Conservation (phyloP, 2,113 vertebrate genomes). For the Misgurnus anguillicaudatus region DNA sequence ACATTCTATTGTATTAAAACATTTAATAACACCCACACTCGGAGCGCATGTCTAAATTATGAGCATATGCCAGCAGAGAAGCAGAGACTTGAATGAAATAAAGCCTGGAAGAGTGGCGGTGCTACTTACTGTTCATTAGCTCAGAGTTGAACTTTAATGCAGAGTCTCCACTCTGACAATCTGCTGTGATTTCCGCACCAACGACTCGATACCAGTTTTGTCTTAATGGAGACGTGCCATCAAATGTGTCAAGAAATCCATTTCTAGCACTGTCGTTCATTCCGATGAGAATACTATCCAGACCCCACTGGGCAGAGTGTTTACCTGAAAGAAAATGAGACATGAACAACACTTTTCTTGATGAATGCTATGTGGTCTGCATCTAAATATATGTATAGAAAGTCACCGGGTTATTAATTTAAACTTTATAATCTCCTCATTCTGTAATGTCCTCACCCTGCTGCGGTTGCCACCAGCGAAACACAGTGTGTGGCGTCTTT, state of each 20-base stretch:
- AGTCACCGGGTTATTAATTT: background rate
- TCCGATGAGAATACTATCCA: slow-evolving; percentile 93
- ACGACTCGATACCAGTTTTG: slow-evolving; percentile 95
- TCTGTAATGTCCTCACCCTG: slow-evolving; percentile 76
- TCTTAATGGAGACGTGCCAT: slow-evolving; percentile 86
- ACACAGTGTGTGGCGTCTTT: slow-evolving; percentile 88
- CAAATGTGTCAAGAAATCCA: slow-evolving; percentile 96
- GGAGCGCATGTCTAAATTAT: no score
- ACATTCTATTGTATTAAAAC: no score
- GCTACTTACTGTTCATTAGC: slow-evolving; percentile 77
- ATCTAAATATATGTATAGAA: background rate
- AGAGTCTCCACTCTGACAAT: slow-evolving; percentile 93
- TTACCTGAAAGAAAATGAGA: slow-evolving; percentile 75
- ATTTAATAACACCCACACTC: no score
- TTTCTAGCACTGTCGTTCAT: slow-evolving; percentile 98
- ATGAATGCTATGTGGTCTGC: background rate
- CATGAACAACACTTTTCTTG: background rate
- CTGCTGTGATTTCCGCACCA: slow-evolving; percentile 91
- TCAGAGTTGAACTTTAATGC: slow-evolving; percentile 90
- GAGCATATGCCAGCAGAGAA: no score
- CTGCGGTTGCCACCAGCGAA: slow-evolving; percentile 98
- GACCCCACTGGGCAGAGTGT: slow-evolving; percentile 93
- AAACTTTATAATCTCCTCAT: background rate
- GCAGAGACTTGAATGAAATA: no score
- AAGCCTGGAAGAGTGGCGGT: no score